Conservation (phyloP, 2,888 invertebrate genomes). For the Hartigia nigra region DNA sequence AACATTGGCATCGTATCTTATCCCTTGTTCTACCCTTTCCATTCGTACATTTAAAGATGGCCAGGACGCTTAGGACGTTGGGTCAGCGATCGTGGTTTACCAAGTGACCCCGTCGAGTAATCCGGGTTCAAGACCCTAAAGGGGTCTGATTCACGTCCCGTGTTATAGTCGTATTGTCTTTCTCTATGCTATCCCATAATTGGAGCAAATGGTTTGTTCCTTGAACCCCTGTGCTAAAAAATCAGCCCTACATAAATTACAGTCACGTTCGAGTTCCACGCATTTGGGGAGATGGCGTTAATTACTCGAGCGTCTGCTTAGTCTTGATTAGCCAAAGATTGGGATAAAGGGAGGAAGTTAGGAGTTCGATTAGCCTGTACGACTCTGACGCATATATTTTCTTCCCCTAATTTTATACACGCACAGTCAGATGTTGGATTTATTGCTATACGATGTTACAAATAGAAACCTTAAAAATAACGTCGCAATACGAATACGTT, state of each 20-base stretch:
- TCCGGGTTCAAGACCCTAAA: slow-evolving; percentile 9
- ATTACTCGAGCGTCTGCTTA: neutral
- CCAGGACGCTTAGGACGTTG: neutral
- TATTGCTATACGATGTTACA: neutral
- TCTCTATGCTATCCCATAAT: slow-evolving; percentile 3
- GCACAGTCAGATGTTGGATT: neutral
- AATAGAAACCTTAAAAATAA: neutral
- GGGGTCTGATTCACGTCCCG: slow-evolving; percentile 9
- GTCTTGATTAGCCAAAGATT: neutral
- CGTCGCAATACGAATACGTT: neutral
- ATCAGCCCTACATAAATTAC: neutral
- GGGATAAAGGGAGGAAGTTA: neutral
- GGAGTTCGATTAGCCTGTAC: neutral
- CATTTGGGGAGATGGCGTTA: neutral
- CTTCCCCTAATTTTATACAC: neutral
- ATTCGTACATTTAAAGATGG: neutral
- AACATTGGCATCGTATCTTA: neutral
- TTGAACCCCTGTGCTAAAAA: neutral
- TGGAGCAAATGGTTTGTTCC: slow-evolving; percentile 8
- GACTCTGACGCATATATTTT: neutral
- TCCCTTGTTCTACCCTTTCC: neutral
- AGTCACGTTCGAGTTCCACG: slow-evolving; percentile 1
- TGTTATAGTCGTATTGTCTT: neutral
- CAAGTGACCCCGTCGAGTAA: neutral
- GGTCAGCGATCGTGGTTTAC: slow-evolving; percentile 9